These are phyloP conservation scores for Sinosuthora webbiana DNA, from an alignment of 2,113 vertebrate genomes.

Conservation along the genomic window DNA sequence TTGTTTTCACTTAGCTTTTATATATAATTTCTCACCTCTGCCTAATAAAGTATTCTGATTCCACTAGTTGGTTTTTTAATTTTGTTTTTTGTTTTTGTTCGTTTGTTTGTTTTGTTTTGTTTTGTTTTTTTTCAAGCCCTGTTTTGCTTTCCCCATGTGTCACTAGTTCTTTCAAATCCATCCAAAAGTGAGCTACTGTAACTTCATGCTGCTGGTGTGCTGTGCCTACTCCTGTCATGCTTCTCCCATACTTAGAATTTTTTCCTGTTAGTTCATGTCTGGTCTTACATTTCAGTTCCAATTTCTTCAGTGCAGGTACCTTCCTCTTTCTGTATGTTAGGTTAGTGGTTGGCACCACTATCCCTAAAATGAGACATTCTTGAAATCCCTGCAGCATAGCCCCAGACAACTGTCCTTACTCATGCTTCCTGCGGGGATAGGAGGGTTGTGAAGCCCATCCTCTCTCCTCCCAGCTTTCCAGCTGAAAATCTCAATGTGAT, in stretches of 20 bases:
- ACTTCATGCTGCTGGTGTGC: background rate
- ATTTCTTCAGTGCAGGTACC: background rate
- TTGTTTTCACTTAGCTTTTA: background rate
- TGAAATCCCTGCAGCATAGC: background rate
- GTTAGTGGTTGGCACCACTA: background rate
- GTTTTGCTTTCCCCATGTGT: background rate
- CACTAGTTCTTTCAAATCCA: background rate
- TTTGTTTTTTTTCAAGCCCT: background rate
- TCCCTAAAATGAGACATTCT: background rate
- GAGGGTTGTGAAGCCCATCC: background rate
- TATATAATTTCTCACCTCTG: background rate
- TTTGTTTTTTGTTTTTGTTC: too few species aligned
- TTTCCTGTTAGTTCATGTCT: background rate
- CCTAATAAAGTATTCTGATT: background rate
- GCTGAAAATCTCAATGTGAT: background rate
- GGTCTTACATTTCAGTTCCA: background rate
- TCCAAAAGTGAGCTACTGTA: background rate
- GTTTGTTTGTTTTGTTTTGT: background rate
- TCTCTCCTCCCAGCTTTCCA: background rate
- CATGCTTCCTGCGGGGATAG: fast-evolving
- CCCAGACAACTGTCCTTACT: background rate
- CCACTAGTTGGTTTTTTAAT: too few species aligned
- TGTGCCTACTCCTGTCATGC: background rate
- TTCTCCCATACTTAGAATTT: background rate
- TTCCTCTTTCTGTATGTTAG: background rate